A percentile compares a stretch with the other conserved stretches of the same genome.
phyloP scores from a whole-genome alignment of 2,113 vertebrate species.

The Corythoichthys haematopterus region DNA sequence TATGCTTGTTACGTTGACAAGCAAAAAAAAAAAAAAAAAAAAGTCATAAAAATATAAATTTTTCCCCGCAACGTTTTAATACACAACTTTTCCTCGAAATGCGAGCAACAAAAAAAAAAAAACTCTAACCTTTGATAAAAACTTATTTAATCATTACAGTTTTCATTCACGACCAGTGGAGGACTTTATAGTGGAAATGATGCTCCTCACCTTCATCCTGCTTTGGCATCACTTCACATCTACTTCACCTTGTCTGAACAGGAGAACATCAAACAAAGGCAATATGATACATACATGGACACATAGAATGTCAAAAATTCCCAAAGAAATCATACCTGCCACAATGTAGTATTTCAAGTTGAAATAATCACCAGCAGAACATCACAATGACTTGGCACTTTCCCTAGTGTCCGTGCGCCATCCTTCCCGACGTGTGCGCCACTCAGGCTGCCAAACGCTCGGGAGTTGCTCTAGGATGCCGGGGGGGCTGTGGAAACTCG shows the following conservation, averaged over 20 bases:
- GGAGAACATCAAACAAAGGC: slow-evolving; percentile 11
- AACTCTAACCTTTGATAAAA: neutral
- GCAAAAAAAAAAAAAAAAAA: no score
- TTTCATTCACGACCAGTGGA: neutral
- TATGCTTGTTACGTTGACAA: no score
- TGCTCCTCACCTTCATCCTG: slow-evolving; percentile 32
- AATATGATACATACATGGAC: no score
- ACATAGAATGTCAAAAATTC: no score
- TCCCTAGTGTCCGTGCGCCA: neutral
- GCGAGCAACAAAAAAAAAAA: neutral
- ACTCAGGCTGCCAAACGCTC: neutral
- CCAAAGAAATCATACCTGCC: slow-evolving; percentile 19
- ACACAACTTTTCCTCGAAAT: neutral
- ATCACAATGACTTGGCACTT: slow-evolving; percentile 59
- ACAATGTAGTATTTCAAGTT: slow-evolving; percentile 22
- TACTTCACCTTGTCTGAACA: slow-evolving; percentile 32
- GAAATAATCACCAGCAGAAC: slow-evolving; percentile 18
- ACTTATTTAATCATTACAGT: neutral
- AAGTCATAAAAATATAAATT: no score
- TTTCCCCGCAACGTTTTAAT: no score
- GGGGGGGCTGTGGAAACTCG: slow-evolving; percentile 54
- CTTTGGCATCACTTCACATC: slow-evolving; percentile 29
- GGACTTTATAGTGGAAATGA: neutral
- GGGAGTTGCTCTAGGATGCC: slow-evolving; percentile 10
- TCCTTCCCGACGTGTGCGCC: neutral